Evolutionary conservation across 2,888 invertebrate species (phyloP).

Genomic region (Iphiclides podalirius): DNA sequence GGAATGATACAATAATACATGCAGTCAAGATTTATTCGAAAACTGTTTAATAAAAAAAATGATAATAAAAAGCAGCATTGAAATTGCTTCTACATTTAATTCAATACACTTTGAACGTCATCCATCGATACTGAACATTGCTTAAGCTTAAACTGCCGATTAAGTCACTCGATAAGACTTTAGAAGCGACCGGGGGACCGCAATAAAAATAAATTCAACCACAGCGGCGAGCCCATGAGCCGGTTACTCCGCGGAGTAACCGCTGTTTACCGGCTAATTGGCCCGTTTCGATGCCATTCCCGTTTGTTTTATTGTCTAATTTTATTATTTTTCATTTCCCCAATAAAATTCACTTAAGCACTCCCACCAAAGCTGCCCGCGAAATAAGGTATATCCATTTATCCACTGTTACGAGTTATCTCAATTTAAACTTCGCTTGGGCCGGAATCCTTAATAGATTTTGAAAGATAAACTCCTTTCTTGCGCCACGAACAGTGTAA

Average conservation of each 20-base stretch:
- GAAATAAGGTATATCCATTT: background rate
- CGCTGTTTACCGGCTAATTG: slow-evolving; percentile 8
- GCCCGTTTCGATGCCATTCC: slow-evolving; percentile 8
- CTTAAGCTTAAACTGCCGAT: background rate
- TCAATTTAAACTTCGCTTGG: background rate
- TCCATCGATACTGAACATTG: no score
- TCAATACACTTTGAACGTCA: no score
- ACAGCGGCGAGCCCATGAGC: background rate
- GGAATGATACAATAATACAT: no score
- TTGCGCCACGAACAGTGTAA: no score
- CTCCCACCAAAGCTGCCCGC: background rate
- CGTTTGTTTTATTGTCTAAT: slow-evolving; percentile 12
- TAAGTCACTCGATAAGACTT: slow-evolving; percentile 1
- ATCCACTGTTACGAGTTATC: background rate
- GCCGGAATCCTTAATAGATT: background rate
- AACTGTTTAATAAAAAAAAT: no score
- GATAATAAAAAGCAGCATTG: no score
- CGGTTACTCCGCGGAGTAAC: slow-evolving; percentile 7
- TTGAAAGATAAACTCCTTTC: no score
- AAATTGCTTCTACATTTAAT: no score
- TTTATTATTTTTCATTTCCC: slow-evolving; percentile 13
- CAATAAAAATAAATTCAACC: slow-evolving; percentile 12
- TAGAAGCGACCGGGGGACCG: slow-evolving; percentile 3
- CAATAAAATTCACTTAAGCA: background rate
- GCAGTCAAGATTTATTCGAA: no score